These are phyloP conservation scores for Ophthalmolycus amberensis DNA, from an alignment of 2,113 vertebrate species.

Conservation along the genomic window DNA sequence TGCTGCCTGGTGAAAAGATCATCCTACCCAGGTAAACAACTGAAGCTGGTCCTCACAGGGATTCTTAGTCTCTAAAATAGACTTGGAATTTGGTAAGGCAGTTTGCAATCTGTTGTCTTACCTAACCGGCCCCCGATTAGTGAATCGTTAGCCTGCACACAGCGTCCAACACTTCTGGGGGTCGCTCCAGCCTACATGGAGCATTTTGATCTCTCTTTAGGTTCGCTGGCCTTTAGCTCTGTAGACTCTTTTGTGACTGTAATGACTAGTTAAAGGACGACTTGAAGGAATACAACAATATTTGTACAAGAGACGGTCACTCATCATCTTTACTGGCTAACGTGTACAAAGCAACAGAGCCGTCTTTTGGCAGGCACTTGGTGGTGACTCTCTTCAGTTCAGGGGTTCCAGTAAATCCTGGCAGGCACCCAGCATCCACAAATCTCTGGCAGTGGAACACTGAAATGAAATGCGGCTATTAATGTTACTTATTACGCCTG, in stretches of 20 bases:
- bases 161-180: neutral
- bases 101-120: neutral
- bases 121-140: neutral
- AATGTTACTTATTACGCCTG: neutral
- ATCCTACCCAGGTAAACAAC: slow-evolving; percentile 93
- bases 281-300: neutral
- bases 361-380: neutral
- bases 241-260: neutral
- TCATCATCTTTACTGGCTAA: neutral
- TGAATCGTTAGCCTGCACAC: slow-evolving; percentile 36
- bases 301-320: neutral
- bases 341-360: neutral
- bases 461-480: neutral
- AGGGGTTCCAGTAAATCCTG: neutral
- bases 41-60: neutral
- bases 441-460: neutral
- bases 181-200: neutral
- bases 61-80: neutral
- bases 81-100: neutral
- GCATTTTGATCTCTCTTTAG: neutral
- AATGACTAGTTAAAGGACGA: neutral
- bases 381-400: neutral
- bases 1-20: slow-evolving; percentile 95
- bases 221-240: slow-evolving; percentile 2
- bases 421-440: neutral